Evolutionary conservation across 1,140 invertebrate genomes (phyloP).

Genomic region (Harpegnathos saltator): DNA sequence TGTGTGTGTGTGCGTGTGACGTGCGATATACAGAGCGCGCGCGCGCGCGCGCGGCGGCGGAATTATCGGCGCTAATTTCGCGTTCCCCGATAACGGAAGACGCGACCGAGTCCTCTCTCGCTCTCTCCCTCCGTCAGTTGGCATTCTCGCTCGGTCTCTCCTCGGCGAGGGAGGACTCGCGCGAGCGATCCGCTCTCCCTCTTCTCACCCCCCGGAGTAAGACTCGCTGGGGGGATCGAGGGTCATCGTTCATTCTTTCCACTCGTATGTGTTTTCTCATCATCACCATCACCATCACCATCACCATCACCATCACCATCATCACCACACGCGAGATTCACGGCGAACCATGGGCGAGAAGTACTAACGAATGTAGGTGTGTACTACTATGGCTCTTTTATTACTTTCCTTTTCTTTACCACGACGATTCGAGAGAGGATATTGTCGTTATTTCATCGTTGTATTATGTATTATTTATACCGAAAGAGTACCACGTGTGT

Average conservation of each 20-base stretch:
- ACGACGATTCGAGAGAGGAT: constrained; percentile 56
- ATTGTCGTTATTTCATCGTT: constrained; percentile 76
- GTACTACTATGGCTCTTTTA: constrained; percentile 29
- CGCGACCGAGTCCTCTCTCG: neutral
- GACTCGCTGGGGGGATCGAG: constrained; percentile 36
- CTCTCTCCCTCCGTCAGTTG: too few species aligned
- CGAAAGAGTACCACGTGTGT: constrained; percentile 76
- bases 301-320: too few species aligned
- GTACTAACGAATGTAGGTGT: constrained; percentile 62
- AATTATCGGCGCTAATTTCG: neutral
- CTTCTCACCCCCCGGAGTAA: constrained; percentile 25
- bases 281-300: too few species aligned
- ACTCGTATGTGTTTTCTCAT: constrained; percentile 57
- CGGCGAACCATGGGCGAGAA: neutral
- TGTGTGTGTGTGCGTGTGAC: too few species aligned
- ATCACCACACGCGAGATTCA: constrained; percentile 39
- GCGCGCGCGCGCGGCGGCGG: neutral
- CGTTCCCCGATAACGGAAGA: neutral
- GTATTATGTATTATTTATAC: constrained; percentile 78
- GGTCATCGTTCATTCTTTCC: constrained; percentile 54
- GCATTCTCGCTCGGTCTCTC: too few species aligned
- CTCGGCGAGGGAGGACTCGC: too few species aligned
- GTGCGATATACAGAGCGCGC: too few species aligned
- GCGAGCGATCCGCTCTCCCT: constrained; percentile 29
- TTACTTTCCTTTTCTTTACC: constrained; percentile 45